Evolutionary conservation across 2,113 vertebrate genomes (phyloP).

Genomic region (Pongo pygmaeus): DNA sequence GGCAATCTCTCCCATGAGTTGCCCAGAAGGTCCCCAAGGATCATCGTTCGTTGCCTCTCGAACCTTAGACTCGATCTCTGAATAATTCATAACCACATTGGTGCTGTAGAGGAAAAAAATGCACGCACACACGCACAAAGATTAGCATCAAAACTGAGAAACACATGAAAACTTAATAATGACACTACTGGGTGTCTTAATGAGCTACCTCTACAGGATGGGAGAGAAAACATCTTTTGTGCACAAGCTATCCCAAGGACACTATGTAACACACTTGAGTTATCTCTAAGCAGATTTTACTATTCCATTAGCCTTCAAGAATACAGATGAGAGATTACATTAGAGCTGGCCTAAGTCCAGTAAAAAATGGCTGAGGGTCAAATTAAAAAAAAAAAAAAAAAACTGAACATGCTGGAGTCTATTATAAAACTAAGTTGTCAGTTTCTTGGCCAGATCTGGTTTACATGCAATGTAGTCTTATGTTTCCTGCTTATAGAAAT

Average conservation of each 20-base stretch:
- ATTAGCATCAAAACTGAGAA: slow-evolving; percentile 90
- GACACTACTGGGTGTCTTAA: slow-evolving; percentile 85
- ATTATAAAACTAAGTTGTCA: slow-evolving; percentile 55
- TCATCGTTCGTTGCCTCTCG: slow-evolving; percentile 99
- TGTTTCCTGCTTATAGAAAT: slow-evolving; percentile 3
- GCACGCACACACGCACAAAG: slow-evolving; percentile 83
- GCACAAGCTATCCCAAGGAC: slow-evolving; percentile 83
- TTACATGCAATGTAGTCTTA: slow-evolving; percentile 54
- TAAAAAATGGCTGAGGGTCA: slow-evolving; percentile 79
- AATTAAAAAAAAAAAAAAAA: slow-evolving; percentile 74
- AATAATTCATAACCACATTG: slow-evolving; percentile 99
- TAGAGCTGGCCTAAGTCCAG: slow-evolving; percentile 74
- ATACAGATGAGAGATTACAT: slow-evolving; percentile 80
- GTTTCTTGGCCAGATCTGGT: background rate
- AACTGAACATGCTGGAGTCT: slow-evolving; percentile 48
- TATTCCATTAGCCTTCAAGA: slow-evolving; percentile 83
- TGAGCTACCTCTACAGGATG: slow-evolving; percentile 85
- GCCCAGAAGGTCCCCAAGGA: slow-evolving; percentile 98
- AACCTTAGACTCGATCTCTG: slow-evolving; percentile 99
- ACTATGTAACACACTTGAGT: slow-evolving; percentile 81
- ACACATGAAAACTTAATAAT: slow-evolving; percentile 91
- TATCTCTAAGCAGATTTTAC: slow-evolving; percentile 83
- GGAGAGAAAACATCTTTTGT: slow-evolving; percentile 82
- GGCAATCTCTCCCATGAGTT: slow-evolving; percentile 98
- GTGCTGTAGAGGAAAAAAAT: slow-evolving; percentile 90